Conservation (phyloP, 92 coral and sea anemone species). For the Meandrina meandrites region DNA sequence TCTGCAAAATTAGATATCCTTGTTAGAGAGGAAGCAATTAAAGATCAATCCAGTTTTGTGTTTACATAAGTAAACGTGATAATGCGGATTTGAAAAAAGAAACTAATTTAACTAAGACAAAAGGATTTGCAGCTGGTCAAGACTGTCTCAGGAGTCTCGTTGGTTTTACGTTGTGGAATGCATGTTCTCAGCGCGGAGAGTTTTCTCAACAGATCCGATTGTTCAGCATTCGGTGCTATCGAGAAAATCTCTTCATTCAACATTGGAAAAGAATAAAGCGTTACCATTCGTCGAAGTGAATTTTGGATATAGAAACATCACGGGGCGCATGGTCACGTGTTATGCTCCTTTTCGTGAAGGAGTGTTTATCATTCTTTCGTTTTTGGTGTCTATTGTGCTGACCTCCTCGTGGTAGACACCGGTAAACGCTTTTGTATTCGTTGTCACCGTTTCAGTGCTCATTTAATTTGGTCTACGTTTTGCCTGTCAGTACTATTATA, state of each 20-base stretch:
- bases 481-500: neutral
- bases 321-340: neutral
- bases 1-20: neutral
- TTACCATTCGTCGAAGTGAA: neutral
- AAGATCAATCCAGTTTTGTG: neutral
- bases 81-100: neutral
- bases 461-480: neutral
- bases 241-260: neutral
- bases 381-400: conserved; percentile 16
- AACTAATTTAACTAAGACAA: neutral
- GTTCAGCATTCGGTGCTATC: neutral
- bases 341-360: neutral
- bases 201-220: neutral
- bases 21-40: neutral
- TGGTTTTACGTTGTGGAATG: conserved; percentile 7
- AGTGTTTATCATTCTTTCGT: neutral
- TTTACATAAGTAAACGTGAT: neutral
- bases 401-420: conserved; percentile 15
- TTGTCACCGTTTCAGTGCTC: neutral
- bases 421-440: conserved; percentile 9
- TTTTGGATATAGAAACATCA: neutral
- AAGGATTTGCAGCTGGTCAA: neutral
- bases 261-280: neutral
- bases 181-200: neutral
- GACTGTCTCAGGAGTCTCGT: neutral